These are phyloP conservation scores for Liodrosophila aerea DNA, from an alignment of 2,888 invertebrate genomes.

Conservation along the genomic window DNA sequence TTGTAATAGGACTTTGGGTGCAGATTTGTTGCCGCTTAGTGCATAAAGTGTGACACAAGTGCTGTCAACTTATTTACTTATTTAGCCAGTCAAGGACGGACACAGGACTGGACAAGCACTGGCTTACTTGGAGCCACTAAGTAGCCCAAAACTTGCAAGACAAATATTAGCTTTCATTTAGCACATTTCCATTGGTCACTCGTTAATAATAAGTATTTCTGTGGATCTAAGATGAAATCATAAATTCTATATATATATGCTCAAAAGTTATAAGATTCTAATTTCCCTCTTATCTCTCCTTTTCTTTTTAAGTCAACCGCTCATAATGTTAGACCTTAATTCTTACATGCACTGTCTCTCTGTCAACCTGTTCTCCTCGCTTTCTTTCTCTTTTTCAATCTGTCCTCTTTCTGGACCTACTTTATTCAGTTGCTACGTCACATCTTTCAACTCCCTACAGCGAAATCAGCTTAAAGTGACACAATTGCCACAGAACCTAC, in stretches of 20 bases:
- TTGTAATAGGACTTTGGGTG: conserved; percentile 37
- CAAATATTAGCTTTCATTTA: no score
- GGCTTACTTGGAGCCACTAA: not conserved
- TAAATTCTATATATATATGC: no score
- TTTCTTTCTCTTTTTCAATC: not conserved
- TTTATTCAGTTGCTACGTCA: not conserved
- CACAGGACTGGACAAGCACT: not conserved
- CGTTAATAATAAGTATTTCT: no score
- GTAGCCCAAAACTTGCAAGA: not conserved
- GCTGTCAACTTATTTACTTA: conserved; percentile 40
- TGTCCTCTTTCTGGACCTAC: not conserved
- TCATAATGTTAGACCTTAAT: no score
- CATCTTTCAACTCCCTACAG: conserved; percentile 41
- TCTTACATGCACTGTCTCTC: not conserved
- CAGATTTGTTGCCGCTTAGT: conserved; percentile 51
- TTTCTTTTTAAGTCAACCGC: no score
- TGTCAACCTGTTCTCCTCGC: no score
- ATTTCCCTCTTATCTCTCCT: no score
- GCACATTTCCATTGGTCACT: no score
- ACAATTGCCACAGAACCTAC: conserved; percentile 26
- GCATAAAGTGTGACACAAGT: conserved; percentile 42
- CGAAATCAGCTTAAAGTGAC: conserved; percentile 58
- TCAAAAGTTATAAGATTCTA: no score
- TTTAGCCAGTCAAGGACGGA: conserved; percentile 34
- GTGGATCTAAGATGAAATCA: no score